Conservation (phyloP, 2,888 invertebrate species). For the Peribatodes rhomboidaria region DNA sequence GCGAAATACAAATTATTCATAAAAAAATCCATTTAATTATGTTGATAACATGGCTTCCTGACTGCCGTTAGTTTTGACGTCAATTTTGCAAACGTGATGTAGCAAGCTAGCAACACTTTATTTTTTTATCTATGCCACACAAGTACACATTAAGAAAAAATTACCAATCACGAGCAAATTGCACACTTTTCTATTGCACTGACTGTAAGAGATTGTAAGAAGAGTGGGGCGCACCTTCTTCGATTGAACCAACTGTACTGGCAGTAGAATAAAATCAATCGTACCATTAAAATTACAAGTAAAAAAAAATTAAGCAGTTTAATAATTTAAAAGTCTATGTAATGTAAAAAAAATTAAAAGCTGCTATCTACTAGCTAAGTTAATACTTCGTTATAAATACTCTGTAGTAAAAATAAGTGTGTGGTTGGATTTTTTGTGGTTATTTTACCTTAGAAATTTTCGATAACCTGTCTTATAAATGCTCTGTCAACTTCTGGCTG, state of each 20-base stretch:
- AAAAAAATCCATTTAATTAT: no score
- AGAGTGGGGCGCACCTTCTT: not conserved
- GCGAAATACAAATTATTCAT: no score
- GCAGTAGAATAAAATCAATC: constrained; percentile 39
- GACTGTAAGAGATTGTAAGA: constrained; percentile 1
- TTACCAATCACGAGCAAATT: not conserved
- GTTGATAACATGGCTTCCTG: no score
- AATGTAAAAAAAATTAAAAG: constrained; percentile 54
- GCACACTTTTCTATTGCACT: constrained; percentile 4
- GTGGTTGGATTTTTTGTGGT: constrained; percentile 30
- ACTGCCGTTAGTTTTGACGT: no score
- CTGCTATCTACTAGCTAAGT: constrained; percentile 61
- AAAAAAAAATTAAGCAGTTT: constrained; percentile 41
- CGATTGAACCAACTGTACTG: constrained; percentile 27
- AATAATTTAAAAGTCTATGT: constrained; percentile 51
- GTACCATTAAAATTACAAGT: constrained; percentile 43
- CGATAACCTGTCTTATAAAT: not conserved
- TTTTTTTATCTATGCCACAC: no score
- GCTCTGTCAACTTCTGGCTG: not conserved
- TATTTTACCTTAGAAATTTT: constrained; percentile 32
- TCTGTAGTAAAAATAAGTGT: constrained; percentile 51
- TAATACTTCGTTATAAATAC: constrained; percentile 74
- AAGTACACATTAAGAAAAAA: not conserved
- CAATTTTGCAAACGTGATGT: no score
- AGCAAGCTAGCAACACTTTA: no score